Evolutionary conservation across 2,888 invertebrate genomes (phyloP).

Genomic region (Opisthograptis luteolata): DNA sequence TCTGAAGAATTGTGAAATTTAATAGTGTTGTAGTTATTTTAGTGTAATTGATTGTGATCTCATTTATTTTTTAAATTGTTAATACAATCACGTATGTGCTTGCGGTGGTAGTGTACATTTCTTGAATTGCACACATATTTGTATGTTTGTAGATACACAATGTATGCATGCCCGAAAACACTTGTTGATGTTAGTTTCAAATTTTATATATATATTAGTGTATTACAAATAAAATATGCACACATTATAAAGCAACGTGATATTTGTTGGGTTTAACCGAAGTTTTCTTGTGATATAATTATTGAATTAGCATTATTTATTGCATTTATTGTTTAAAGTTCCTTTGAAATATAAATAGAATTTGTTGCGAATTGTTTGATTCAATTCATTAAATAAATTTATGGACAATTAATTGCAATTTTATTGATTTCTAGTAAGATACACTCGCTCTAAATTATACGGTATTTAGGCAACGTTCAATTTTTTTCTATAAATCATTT

Average conservation of each 20-base stretch:
- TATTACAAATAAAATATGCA: not conserved
- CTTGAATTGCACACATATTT: too few relatives aligned
- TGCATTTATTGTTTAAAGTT: conserved; percentile 41
- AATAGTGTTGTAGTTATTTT: not conserved
- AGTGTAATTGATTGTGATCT: not conserved
- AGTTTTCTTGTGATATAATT: conserved; percentile 54
- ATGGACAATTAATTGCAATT: conserved; percentile 21
- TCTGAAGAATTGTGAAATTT: not conserved
- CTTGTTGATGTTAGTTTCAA: too few relatives aligned
- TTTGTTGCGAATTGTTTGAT: conserved; percentile 47
- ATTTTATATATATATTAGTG: not conserved
- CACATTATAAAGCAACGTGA: conserved; percentile 19
- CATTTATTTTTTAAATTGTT: not conserved
- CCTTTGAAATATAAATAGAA: conserved; percentile 42
- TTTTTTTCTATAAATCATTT: too few relatives aligned
- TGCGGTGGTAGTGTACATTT: too few relatives aligned
- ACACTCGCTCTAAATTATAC: too few relatives aligned
- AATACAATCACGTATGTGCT: too few relatives aligned
- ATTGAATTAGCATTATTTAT: conserved; percentile 41
- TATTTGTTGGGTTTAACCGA: conserved; percentile 42
- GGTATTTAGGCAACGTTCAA: too few relatives aligned
- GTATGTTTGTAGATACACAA: too few relatives aligned
- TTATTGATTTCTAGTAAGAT: too few relatives aligned
- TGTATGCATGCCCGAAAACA: too few relatives aligned
- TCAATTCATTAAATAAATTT: conserved; percentile 50